A percentile compares a stretch with the other conserved stretches of the same genome.
Evolutionary conservation across 2,797 vertebrate genomes (phyloP).

Genomic region (Crocidura indochinensis): DNA sequence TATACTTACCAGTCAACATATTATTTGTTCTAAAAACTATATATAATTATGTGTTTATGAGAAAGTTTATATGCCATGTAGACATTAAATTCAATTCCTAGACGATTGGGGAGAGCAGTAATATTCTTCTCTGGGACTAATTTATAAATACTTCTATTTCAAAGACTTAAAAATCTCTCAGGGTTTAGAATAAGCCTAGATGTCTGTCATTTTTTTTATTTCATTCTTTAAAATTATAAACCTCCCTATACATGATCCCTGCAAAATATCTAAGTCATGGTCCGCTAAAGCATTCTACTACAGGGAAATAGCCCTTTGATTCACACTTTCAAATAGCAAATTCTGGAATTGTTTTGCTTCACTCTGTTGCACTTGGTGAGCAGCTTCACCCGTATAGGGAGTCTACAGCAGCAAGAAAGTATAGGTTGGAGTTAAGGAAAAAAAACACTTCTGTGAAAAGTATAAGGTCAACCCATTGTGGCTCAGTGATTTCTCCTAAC

Average conservation of each 20-base stretch:
- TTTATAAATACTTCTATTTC: neutral
- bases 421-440: neutral
- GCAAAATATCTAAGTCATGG: neutral
- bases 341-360: neutral
- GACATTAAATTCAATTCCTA: constrained; percentile 2
- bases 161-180: neutral
- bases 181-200: neutral
- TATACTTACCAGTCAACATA: neutral
- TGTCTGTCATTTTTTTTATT: neutral
- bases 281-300: neutral
- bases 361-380: neutral
- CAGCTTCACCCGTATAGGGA: neutral
- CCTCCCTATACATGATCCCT: fast-evolving
- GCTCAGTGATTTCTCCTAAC: neutral
- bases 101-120: neutral
- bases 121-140: neutral
- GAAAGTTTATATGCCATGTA: neutral
- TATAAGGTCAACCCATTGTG: neutral
- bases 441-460: neutral
- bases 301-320: neutral
- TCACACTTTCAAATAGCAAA: neutral
- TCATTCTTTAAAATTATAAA: neutral
- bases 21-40: neutral
- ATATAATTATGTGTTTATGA: neutral
- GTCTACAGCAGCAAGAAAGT: neutral